phyloP scores from a whole-genome alignment of 2,797 vertebrate species.

The Thamnophis elegans region DNA sequence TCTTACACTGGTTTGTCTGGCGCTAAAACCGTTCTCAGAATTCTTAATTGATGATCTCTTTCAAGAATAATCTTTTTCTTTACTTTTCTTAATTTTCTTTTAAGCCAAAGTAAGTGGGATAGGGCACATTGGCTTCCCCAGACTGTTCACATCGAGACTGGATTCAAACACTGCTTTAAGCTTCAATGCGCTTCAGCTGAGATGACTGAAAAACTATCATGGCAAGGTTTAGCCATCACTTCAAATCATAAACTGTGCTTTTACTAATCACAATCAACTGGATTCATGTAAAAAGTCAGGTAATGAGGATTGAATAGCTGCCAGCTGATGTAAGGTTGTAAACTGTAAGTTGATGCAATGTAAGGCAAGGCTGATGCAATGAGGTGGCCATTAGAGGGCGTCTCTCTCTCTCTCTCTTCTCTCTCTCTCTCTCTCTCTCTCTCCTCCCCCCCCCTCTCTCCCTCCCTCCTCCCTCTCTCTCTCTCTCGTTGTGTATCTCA shows the following conservation, averaged over 20 bases:
- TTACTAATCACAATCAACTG: neutral
- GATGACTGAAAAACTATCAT: neutral
- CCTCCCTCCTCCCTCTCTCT: too few species aligned
- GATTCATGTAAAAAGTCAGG: neutral
- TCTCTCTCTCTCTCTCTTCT: too few species aligned
- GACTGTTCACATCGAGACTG: neutral
- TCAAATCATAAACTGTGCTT: neutral
- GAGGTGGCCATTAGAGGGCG: too few species aligned
- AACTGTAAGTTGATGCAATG: too few species aligned
- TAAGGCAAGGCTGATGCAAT: too few species aligned
- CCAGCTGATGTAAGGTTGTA: too few species aligned
- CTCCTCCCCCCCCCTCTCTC: too few species aligned
- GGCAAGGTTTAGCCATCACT: neutral
- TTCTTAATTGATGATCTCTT: neutral
- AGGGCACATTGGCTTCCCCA: neutral
- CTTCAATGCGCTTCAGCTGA: neutral
- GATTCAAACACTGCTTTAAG: neutral
- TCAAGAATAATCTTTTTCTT: neutral
- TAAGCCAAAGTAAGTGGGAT: neutral
- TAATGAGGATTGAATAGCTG: too few species aligned
- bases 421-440: too few species aligned
- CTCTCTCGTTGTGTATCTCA: too few species aligned
- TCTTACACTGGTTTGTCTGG: neutral
- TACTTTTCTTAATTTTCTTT: neutral
- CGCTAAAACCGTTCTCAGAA: neutral